Evolutionary conservation across 2,888 invertebrate genomes (phyloP).

Genomic region (Frankliniella fusca): DNA sequence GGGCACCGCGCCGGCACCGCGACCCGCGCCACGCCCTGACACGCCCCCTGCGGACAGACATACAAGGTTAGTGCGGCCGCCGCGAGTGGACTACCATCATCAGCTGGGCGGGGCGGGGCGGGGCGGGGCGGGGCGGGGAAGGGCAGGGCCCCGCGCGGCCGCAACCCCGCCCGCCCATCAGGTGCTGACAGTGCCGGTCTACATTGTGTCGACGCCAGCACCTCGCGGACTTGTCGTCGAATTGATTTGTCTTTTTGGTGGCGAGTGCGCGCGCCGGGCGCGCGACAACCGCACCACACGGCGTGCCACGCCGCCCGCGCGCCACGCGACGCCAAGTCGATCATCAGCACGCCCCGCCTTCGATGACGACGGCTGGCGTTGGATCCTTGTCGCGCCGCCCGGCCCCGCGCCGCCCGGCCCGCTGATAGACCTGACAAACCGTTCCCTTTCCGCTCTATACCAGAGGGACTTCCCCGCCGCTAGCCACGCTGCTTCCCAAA

Average conservation of each 20-base stretch:
- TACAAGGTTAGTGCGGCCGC: neutral
- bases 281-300: too few species aligned
- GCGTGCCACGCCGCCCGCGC: neutral
- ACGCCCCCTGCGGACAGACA: constrained; percentile 11
- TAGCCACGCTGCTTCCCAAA: too few species aligned
- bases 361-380: neutral
- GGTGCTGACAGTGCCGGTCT: neutral
- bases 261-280: neutral
- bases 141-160: neutral
- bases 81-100: neutral
- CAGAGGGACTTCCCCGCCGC: too few species aligned
- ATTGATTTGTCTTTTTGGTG: constrained; percentile 4
- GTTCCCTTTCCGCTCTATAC: too few species aligned
- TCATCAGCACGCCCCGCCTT: neutral
- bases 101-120: neutral
- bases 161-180: neutral
- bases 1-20: neutral
- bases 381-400: neutral
- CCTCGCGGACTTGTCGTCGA: neutral
- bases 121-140: neutral
- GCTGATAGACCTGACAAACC: too few species aligned
- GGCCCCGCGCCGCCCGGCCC: neutral
- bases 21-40: neutral
- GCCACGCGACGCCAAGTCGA: neutral
- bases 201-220: constrained; percentile 10